A percentile compares a stretch with the other conserved stretches of the same genome.
Evolutionary conservation across 2,113 vertebrate genomes (phyloP).

Genomic region (Gallinago media): DNA sequence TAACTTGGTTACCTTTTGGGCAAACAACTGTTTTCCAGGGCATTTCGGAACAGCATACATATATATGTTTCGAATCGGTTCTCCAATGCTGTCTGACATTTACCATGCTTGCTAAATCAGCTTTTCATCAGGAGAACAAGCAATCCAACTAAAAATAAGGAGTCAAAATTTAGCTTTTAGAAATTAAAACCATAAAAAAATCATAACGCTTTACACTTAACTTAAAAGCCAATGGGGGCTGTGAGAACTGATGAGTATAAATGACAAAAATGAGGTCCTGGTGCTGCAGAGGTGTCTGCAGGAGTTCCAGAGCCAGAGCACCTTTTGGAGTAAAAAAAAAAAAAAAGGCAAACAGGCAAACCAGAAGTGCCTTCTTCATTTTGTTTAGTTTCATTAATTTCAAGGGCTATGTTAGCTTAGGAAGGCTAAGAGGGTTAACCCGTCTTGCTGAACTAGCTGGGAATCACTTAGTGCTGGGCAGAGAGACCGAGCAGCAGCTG

Average conservation of each 20-base stretch:
- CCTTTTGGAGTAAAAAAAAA: neutral
- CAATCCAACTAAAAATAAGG: neutral
- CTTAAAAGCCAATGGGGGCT: neutral
- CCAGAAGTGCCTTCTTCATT: neutral
- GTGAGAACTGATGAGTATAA: neutral
- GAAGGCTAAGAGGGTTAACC: neutral
- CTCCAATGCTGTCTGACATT: neutral
- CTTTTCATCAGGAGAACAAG: neutral
- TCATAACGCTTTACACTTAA: neutral
- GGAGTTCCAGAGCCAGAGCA: neutral
- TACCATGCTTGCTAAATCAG: neutral
- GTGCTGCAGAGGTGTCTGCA: neutral
- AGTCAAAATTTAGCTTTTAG: neutral
- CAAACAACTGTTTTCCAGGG: neutral
- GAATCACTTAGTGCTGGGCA: neutral
- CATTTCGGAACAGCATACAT: neutral
- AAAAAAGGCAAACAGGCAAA: neutral
- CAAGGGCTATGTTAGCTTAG: neutral
- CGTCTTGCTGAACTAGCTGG: neutral
- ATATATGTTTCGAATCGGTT: neutral
- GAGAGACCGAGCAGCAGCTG: neutral
- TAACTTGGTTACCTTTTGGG: neutral
- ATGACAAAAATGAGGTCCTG: neutral
- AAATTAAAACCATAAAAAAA: neutral
- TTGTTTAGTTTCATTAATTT: neutral